Conservation (phyloP, 2,113 vertebrate genomes). For the Agelaius tricolor region DNA sequence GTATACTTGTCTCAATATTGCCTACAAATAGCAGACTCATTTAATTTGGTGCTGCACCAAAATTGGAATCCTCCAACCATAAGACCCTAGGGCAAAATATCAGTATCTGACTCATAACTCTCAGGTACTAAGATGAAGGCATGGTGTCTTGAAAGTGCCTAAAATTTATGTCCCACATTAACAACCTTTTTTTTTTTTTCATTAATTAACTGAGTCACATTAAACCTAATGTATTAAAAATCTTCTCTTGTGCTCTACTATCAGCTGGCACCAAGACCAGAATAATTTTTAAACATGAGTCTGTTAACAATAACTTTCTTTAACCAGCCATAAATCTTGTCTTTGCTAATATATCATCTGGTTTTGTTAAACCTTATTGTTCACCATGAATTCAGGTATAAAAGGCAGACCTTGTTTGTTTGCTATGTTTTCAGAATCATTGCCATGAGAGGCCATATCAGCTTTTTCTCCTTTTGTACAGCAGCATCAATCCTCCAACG, state of each 20-base stretch:
- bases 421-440: neutral
- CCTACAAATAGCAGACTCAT: neutral
- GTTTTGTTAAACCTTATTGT: neutral
- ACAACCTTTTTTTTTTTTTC: neutral
- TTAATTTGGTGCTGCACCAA: neutral
- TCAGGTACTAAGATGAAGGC: neutral
- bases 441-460: neutral
- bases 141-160: neutral
- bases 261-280: neutral
- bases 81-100: neutral
- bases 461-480: neutral
- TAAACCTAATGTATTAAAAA: neutral
- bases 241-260: neutral
- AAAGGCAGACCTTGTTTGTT: neutral
- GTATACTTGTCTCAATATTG: neutral
- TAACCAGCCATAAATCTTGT: neutral
- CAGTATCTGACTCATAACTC: neutral
- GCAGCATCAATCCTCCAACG: neutral
- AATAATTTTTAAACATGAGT: neutral
- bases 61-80: neutral
- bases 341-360: neutral
- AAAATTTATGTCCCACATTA: neutral
- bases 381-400: neutral
- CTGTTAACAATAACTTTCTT: neutral
- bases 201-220: neutral